These are phyloP conservation scores for Peromyscus polionotus DNA, from an alignment of 2,113 vertebrate genomes.

Conservation along the genomic window DNA sequence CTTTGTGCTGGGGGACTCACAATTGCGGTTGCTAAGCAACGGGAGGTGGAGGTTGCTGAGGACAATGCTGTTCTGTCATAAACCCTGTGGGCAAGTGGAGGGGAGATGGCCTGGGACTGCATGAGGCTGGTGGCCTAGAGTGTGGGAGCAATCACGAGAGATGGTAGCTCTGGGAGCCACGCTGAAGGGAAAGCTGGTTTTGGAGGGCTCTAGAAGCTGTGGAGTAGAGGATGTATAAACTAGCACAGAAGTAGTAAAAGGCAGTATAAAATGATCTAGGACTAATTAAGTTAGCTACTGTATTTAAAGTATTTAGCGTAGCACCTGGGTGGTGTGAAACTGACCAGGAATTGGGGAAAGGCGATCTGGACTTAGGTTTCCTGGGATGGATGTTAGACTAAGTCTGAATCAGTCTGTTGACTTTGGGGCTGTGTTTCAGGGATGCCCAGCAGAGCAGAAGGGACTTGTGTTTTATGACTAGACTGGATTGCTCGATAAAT, in stretches of 20 bases:
- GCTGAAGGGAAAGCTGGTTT: neutral
- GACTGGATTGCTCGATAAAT: neutral
- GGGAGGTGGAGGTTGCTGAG: slow-evolving; percentile 79
- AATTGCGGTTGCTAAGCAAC: slow-evolving; percentile 85
- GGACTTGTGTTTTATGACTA: neutral
- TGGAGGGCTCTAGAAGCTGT: neutral
- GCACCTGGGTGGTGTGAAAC: neutral
- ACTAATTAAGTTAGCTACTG: neutral
- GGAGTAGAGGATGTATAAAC: neutral
- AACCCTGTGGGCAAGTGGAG: slow-evolving; percentile 66
- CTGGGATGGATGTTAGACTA: neutral
- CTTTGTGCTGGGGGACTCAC: slow-evolving; percentile 73
- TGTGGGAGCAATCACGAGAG: neutral
- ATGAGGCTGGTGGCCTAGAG: slow-evolving; percentile 40
- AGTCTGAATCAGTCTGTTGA: neutral
- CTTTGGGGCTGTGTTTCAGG: neutral
- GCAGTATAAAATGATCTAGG: neutral
- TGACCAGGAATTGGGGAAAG: neutral
- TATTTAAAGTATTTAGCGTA: neutral
- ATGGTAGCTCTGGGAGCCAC: neutral
- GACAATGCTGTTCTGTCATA: slow-evolving; percentile 84
- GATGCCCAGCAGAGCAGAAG: neutral
- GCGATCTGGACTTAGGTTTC: neutral
- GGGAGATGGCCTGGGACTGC: slow-evolving; percentile 60
- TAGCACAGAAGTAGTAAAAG: neutral